Base-by-base conservation (phyloP, 1,140 invertebrate species). In the Daktulosphaira vitifoliae region DNA sequence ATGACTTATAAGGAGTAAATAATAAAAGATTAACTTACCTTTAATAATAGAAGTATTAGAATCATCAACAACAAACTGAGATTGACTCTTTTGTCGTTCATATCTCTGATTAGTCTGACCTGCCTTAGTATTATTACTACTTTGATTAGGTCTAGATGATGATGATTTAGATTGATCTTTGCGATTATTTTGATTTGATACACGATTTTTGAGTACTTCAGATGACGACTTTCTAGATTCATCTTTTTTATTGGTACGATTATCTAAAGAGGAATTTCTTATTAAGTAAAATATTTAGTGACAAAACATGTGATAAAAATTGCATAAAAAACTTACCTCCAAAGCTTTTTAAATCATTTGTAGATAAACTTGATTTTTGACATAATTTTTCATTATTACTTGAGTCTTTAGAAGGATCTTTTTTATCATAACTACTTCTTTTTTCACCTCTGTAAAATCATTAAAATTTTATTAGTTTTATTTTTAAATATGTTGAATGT, bases 371-470 rank as follows among this genome's bases (percentile, higher is more conserved):
- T 22, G 44, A 33, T 18, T 62, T 62, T 33, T 62, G 56, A 33
- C 11, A 15, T 11, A 39, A 33, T 33, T 62, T 62, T n/a, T 62
- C 56, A 62, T 33, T 33, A 44, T 4, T 44, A 46, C 11, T 62
- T 15, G 44, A 33, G 44, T 62, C 56, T 48, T 62, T 62, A 46
- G 42, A 15, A 3, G 44, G 56, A 15, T 62, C 56, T n/a, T 62
- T 62, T 20, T 62, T 62, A 44, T 62, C 56, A 22, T 62, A 62
- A 62, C 15, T 62, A 13, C 25, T 18, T 48, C 56, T 48, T 62
- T 62, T 62, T 16, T 56, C 53, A 29, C 42, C 56, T 11, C 56
- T 62, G 8, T 20, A 33, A 33, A 18, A 48, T 29, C 29, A 46
- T 25, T 23, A 11, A 5, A 39, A 25, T 25, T 29, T 13, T 56